Base-by-base conservation (phyloP, 2,797 vertebrate genomes). In the Phataginus tricuspis region DNA sequence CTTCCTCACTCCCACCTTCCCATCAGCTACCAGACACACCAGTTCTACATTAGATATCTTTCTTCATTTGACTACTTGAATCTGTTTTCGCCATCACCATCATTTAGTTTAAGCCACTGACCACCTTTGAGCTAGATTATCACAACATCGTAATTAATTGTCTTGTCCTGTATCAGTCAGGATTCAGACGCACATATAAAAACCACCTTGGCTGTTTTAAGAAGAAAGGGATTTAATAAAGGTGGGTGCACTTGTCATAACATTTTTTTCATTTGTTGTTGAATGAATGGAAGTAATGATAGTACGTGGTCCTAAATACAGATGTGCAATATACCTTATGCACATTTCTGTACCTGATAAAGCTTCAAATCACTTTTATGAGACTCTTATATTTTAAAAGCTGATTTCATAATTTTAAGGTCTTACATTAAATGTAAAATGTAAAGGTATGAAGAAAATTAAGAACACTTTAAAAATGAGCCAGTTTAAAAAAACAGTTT, bases 361-460 rank as follows among this genome's bases (percentile, higher is more conserved):
- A n/a, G 10, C 34, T 86, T 96, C 80, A 85, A 34, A 75, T 7
- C 25, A 86, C 29, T 91, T 92, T 85, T 74, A 86, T 94, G 68
- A 90, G 95, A 95, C 86, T 89, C 29, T 63, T 83, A n/a, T 14
- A 34, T 90, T 93, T 85, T 88, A 77, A 91, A 72, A 71, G 5
- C 34, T 85, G 12, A 45, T 85, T 95, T 91, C 5, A 4, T 91
- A 82, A 90, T 92, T 97, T 94, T 63, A 82, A 95, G 51, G 37
- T 42, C 16, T 64, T 72, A 82, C 51, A 68, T 80, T 95, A 68
- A 84, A 69, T 93, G 34, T 95, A 82, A 95, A 94, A 87, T 91
- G 15, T 57, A 91, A 94, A 94, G 21, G 55, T 91, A 45, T 92
- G 55, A 88, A 88, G 74, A 95, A 96, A 95, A 88, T 86, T 42